These are phyloP conservation scores for Ornithoptera alexandrae DNA, from an alignment of 2,888 invertebrate genomes.

Conservation along the genomic window DNA sequence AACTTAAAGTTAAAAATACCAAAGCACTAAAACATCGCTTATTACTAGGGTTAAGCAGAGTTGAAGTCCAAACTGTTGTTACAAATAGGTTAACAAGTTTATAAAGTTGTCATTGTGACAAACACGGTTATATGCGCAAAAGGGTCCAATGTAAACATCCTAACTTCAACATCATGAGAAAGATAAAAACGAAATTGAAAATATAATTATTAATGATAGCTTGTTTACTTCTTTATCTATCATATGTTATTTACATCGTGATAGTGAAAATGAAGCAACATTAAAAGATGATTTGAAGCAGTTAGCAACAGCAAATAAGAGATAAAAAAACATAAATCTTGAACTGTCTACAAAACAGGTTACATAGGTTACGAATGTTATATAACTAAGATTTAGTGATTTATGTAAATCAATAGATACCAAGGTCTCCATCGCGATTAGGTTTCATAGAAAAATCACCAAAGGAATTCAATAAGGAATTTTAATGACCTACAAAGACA, in stretches of 20 bases:
- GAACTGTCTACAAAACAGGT: conserved; percentile 20
- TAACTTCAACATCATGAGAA: no score
- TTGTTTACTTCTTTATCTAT: background rate
- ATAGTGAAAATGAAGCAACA: background rate
- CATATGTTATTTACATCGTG: background rate
- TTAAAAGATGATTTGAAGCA: background rate
- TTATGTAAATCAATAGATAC: conserved; percentile 38
- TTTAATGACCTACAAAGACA: conserved; percentile 9
- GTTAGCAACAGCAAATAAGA: conserved; percentile 23
- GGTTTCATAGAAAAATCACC: conserved; percentile 37
- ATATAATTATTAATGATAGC: background rate
- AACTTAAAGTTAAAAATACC: background rate
- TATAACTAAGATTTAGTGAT: conserved; percentile 40
- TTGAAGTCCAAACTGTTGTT: no score
- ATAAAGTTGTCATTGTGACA: no score
- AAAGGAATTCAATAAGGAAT: conserved; percentile 32
- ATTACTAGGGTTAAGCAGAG: no score
- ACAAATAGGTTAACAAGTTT: no score
- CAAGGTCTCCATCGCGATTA: conserved; percentile 37
- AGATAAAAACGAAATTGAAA: background rate
- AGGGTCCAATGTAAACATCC: no score
- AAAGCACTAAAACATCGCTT: no score
- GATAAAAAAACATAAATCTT: conserved; percentile 19
- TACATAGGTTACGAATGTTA: conserved; percentile 22
- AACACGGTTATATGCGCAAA: no score